A percentile compares a stretch with the other conserved stretches of the same genome.
phyloP scores from a whole-genome alignment of 2,797 vertebrate genomes.

The Harpagifer antarcticus region DNA sequence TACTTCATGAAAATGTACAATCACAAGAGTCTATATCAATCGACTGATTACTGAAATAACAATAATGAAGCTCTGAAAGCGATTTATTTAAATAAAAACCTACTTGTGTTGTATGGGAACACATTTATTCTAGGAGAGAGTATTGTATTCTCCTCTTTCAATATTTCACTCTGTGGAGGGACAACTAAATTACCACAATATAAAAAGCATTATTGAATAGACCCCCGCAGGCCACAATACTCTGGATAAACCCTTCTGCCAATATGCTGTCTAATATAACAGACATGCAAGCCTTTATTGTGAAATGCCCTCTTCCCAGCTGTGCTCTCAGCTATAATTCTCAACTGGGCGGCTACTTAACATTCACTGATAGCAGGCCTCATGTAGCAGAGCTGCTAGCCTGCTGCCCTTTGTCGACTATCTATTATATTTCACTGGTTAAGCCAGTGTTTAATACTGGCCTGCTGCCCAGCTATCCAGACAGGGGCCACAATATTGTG shows the following conservation, averaged over 20 bases:
- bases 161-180: not conserved
- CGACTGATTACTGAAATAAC: too few species aligned
- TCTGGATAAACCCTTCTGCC: slow-evolving; percentile 10
- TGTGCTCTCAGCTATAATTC: slow-evolving; percentile 28
- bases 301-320: slow-evolving; percentile 36
- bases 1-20: too few species aligned
- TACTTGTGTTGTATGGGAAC: too few species aligned
- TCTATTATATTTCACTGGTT: slow-evolving; percentile 53
- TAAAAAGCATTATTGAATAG: slow-evolving; percentile 2
- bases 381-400: slow-evolving; percentile 25
- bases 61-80: too few species aligned
- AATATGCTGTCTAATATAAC: slow-evolving; percentile 6
- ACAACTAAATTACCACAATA: not conserved
- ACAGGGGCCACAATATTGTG: slow-evolving; percentile 37
- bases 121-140: not conserved
- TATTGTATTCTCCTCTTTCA: not conserved
- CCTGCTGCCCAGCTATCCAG: slow-evolving; percentile 36
- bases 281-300: slow-evolving; percentile 28
- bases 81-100: not conserved
- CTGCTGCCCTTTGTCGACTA: slow-evolving; percentile 37
- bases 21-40: too few species aligned
- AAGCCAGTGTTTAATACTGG: slow-evolving; percentile 53
- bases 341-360: slow-evolving; percentile 37
- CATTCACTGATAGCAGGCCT: slow-evolving; percentile 47
- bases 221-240: not conserved